Base-by-base conservation (phyloP, 2,888 invertebrate genomes). In the Charanyca ferruginea region DNA sequence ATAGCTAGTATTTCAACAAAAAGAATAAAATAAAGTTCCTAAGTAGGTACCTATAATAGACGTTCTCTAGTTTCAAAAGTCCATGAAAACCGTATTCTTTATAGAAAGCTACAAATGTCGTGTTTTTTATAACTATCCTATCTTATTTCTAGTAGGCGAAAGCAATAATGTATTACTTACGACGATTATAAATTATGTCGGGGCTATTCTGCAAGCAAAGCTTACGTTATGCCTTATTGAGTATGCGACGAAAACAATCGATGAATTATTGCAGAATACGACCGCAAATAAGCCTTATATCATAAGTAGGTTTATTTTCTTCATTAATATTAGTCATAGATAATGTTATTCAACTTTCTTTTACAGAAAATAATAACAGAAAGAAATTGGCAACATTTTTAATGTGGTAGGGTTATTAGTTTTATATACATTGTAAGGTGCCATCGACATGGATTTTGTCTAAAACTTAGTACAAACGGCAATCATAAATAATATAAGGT, bases 231-330 rank as follows among this genome's bases (percentile, higher is more conserved):
- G 92, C 88, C 89, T 92, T 91, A 92, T 93, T 93, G 86, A 86
- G 71, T 92, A 93, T 93, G 91, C 93, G 91, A 87, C 89, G 88
- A 92, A 93, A 93, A 94, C 94, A 94, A 86, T 81, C 84, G 66
- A 81, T 93, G 90, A 94, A 78, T 92, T 92, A 93, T 92, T 83
- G 83, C 80, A 69, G 79, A 75, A 69, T 72, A 77, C 75, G 69
- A 77, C 78, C 80, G 76, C 83, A 85, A 87, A 85, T 84, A 85
- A 84, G 79, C 85, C 77, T 83, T 89, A 87, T 86, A 87, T 87
- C 86, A 89, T 38, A 38, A 38, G 38, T 38, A 38, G 38, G 38
- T 38, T 16, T 66, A 70, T 66, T 79, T 80, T 70, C 80, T 62
- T 66, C 75, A 79, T 73, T 79, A 74, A 71, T 67, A 65, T 73